These are phyloP conservation scores for Anseranas semipalmata DNA, from an alignment of 2,113 vertebrate genomes.

Conservation along the genomic window DNA sequence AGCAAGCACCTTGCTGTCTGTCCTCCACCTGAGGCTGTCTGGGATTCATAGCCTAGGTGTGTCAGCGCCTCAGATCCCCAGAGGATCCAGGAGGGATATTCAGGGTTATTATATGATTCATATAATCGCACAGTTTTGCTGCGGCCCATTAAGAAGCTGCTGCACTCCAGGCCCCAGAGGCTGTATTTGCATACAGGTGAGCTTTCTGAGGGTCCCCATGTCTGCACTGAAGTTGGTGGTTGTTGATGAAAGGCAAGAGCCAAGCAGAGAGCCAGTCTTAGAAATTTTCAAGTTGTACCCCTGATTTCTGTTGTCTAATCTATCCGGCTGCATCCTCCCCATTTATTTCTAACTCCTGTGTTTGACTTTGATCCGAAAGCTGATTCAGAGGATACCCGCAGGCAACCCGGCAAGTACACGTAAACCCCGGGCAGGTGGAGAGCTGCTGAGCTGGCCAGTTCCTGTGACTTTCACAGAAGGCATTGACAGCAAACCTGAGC, in stretches of 20 bases:
- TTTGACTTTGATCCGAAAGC: background rate
- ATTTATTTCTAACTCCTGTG: background rate
- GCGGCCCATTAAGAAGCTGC: background rate
- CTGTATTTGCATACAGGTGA: background rate
- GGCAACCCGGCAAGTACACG: background rate
- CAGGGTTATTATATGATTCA: background rate
- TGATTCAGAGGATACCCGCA: background rate
- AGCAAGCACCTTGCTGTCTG: background rate
- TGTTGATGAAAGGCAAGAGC: background rate
- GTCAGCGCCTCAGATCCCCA: background rate
- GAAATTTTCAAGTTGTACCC: background rate
- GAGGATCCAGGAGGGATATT: background rate
- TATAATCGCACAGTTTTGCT: background rate
- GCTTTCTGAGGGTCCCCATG: background rate
- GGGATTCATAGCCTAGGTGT: background rate
- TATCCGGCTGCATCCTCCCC: background rate
- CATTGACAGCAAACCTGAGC: background rate
- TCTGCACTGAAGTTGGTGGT: background rate
- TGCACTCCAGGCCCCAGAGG: background rate
- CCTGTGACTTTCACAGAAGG: background rate
- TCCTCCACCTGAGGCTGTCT: background rate
- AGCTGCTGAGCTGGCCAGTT: background rate
- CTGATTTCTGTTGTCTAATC: background rate
- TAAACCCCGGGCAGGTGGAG: background rate
- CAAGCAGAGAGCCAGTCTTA: background rate